phyloP scores from a whole-genome alignment of 2,113 vertebrate genomes.

The Laticauda colubrina region DNA sequence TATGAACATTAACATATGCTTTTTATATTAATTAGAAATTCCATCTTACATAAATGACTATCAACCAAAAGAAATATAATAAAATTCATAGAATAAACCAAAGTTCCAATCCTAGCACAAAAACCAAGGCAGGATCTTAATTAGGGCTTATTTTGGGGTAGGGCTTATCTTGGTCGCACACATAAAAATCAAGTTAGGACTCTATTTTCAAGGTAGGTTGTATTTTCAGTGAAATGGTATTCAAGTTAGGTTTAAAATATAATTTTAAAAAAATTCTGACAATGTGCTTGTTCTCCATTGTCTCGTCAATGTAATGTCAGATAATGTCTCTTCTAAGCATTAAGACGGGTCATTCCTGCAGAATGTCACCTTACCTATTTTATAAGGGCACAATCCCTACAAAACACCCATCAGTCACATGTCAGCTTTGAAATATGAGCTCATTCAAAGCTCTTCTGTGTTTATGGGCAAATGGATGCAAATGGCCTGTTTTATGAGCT shows the following conservation, averaged over 20 bases:
- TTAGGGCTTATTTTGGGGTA: too few species aligned
- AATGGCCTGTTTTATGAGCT: slow-evolving; percentile 34
- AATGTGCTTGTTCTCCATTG: neutral
- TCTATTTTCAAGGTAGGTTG: too few species aligned
- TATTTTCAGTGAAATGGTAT: neutral
- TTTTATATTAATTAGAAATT: neutral
- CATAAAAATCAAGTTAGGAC: too few species aligned
- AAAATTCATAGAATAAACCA: neutral
- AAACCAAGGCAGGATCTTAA: neutral
- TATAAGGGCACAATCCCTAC: neutral
- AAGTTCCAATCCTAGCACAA: neutral
- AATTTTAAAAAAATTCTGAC: neutral
- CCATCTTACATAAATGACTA: neutral
- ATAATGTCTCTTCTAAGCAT: neutral
- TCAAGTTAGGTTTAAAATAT: neutral
- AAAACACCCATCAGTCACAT: neutral
- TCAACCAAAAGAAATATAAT: neutral
- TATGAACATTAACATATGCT: neutral
- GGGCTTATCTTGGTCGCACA: too few species aligned
- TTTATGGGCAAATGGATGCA: slow-evolving; percentile 52
- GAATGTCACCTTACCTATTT: neutral
- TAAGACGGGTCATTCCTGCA: too few species aligned
- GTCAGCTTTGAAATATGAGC: slow-evolving; percentile 35
- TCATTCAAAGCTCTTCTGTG: slow-evolving; percentile 43
- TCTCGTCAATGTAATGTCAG: neutral